Evolutionary conservation across 30 jellyfish, hydroid and myxozoan genomes (phyloP), one percentile per base, ranked within the genome.

Genomic region (Clytia hemisphaerica): DNA sequence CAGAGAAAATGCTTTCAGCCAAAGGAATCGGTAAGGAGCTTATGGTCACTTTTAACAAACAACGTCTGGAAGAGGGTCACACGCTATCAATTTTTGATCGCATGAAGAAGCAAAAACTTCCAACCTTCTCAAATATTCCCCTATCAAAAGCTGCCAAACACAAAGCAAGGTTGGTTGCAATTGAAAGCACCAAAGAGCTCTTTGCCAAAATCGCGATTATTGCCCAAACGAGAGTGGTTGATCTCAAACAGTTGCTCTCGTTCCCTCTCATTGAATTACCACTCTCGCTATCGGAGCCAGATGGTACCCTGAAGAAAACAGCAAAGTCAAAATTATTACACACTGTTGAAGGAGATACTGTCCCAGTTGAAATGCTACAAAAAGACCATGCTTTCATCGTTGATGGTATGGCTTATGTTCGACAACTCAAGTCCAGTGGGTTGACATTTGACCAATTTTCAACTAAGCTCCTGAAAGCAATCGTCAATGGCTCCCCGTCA

Each of bases 131-230:
- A n/a, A n/a, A n/a, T n/a, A n/a, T n/a, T n/a, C n/a, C n/a, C n/a
- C n/a, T n/a, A n/a, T n/a, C n/a, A n/a, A n/a, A n/a, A n/a, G n/a
- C n/a, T 12, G n/a, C 28, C 7, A 21, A 51, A 51, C 10, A 7
- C 12, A 59, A 59, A 15, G 6, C 60, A 61, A 59, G 29, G 62
- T 6, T 32, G 12, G 62, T 32, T 12, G 19, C 73, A 12, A 6
- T 59, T 61, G 64, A 59, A 59, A 29, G 26, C n/a, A n/a, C n/a
- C n/a, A n/a, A n/a, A 42, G 53, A 42, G n/a, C 53, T 42, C 12
- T 42, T 42, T n/a, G 53, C n/a, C 12, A 42, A 42, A 9, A n/a
- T 42, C n/a, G 53, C 53, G n/a, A 42, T 9, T n/a, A 42, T 42
- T 42, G 53, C 53, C n/a, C 53, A 42, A 42, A 42, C 12, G n/a